Base-by-base conservation (phyloP, 2,888 invertebrate genomes). In the Carcina quercana region DNA sequence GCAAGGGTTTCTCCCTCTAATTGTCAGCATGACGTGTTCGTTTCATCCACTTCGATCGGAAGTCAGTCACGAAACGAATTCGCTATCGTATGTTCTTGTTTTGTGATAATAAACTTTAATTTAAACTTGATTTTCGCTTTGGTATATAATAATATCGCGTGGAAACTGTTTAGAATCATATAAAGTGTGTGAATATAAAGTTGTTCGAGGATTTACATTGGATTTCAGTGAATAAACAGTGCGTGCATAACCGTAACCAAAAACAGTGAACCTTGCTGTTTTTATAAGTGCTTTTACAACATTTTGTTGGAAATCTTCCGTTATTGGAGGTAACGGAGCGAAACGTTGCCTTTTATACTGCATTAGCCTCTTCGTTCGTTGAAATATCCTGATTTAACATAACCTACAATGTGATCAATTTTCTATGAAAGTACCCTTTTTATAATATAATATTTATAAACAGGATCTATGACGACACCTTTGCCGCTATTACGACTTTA, bases 41-140 rank as follows among this genome's bases (percentile, higher is more conserved):
- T 40, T 47, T 33, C 33, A 24, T 45, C 42, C 49, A 34, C 40
- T 53, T 49, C 53, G 53, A 56, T 58, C 59, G 53, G 78, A 79
- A 79, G 78, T 82, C 78, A 80, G 80, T 82, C 55, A 70, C 79
- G 63, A 65, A 71, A 50, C 50, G 59, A 51, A 49, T 63, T 45
- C 49, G 53, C 55, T 45, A 56, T 64, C 53, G 63, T 57, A 45
- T 53, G 56, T 53, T 63, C 67, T 66, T 67, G 64, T 66, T 66
- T 62, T 66, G 59, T 43, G 53, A 56, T 58, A 50, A 50, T 50
- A 50, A 59, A 49, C 41, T 41, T 46, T 46, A 33, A 41, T 19
- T 24, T 12, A 45, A n/a, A n/a, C n/a, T 46, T 41, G 56, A 53
- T 50, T 39, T 55, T 48, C 49, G 47, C 58, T 59, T 46, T 32